Conservation (phyloP, 2,888 invertebrate genomes). For the Tachystola acroxantha region DNA sequence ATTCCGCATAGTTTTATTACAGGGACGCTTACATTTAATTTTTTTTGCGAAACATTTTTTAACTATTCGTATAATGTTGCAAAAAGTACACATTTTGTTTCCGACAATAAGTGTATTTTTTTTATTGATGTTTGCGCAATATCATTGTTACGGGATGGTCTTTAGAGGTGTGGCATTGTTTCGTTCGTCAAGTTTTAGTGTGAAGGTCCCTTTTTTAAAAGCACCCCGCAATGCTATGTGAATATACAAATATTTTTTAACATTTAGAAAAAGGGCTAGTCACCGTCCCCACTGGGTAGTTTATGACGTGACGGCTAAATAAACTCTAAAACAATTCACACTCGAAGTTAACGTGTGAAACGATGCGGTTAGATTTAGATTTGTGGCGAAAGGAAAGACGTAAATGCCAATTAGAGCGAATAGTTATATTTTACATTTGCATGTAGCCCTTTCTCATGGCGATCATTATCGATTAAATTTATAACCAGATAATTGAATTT, state of each 20-base stretch:
- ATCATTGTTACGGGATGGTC: slow-evolving; percentile 29
- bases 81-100: slow-evolving; percentile 51
- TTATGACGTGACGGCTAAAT: slow-evolving; percentile 6
- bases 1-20: slow-evolving; percentile 22
- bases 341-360: slow-evolving; percentile 1
- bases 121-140: slow-evolving; percentile 50
- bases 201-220: slow-evolving; percentile 10
- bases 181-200: slow-evolving; percentile 12
- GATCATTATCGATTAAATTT: slow-evolving; percentile 4
- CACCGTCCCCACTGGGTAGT: not conserved
- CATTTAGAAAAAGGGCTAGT: slow-evolving; percentile 11
- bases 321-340: not conserved
- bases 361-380: slow-evolving; percentile 3
- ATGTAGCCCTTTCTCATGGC: slow-evolving; percentile 3
- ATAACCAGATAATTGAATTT: slow-evolving; percentile 8
- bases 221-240: slow-evolving; percentile 6
- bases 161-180: slow-evolving; percentile 25
- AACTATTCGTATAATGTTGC: slow-evolving; percentile 40
- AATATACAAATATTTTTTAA: slow-evolving; percentile 8
- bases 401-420: slow-evolving; percentile 12
- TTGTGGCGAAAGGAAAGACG: slow-evolving; percentile 10
- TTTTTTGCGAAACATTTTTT: slow-evolving; percentile 58
- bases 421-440: slow-evolving; percentile 6
- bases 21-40: slow-evolving; percentile 23
- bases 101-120: slow-evolving; percentile 24